These are phyloP conservation scores for Tineola bisselliella DNA, from an alignment of 2,888 invertebrate genomes.

Conservation along the genomic window DNA sequence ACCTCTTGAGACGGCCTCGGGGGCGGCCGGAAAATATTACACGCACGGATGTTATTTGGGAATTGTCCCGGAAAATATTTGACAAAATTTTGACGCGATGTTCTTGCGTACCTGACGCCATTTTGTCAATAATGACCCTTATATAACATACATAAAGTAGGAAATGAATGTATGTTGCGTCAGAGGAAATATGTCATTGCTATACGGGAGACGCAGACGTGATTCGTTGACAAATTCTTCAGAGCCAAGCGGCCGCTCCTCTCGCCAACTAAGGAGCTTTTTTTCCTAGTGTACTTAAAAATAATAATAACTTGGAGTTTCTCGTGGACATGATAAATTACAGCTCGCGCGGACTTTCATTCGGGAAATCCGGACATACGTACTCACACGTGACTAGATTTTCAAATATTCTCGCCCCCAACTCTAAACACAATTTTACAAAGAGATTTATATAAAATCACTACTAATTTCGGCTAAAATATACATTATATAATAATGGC, in stretches of 20 bases:
- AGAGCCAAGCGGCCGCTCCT: slow-evolving; percentile 21
- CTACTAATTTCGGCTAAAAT: no score
- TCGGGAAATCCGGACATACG: slow-evolving; percentile 23
- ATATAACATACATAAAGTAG: neutral
- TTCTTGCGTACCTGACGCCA: slow-evolving; percentile 15
- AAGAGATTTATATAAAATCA: no score
- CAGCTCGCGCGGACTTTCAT: slow-evolving; percentile 19
- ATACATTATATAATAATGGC: no score
- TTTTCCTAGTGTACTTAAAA: slow-evolving; percentile 32
- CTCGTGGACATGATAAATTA: slow-evolving; percentile 29
- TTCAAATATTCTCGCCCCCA: neutral
- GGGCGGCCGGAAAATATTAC: slow-evolving; percentile 35
- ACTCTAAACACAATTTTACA: neutral
- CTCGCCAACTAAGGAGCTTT: slow-evolving; percentile 28
- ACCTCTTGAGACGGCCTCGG: slow-evolving; percentile 21
- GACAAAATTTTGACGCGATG: slow-evolving; percentile 36
- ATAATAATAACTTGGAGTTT: slow-evolving; percentile 31
- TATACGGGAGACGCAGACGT: slow-evolving; percentile 25
- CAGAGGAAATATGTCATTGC: neutral
- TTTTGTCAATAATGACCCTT: slow-evolving; percentile 26
- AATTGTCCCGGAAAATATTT: slow-evolving; percentile 37
- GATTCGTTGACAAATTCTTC: slow-evolving; percentile 50
- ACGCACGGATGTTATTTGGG: slow-evolving; percentile 37
- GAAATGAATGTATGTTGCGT: neutral
- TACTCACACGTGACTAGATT: neutral